Evolutionary conservation across 1,140 invertebrate genomes (phyloP).

Genomic region (Bradynema listronoti): DNA sequence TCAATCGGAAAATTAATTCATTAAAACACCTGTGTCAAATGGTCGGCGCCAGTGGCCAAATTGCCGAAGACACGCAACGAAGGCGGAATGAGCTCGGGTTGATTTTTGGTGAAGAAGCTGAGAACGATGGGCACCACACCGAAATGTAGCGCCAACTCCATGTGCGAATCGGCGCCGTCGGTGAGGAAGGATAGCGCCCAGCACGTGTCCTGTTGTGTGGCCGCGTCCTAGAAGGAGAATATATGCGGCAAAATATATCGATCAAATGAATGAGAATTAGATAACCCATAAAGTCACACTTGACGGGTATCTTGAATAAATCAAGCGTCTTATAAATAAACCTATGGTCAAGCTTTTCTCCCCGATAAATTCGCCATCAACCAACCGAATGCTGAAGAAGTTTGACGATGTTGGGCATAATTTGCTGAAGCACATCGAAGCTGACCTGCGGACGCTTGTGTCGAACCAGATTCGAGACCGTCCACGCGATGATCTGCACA

Average conservation of each 20-base stretch:
- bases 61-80: slow-evolving; percentile 36
- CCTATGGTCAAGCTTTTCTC: no score
- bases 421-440: neutral
- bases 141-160: slow-evolving; percentile 6
- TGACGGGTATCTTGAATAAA: no score
- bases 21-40: slow-evolving; percentile 21
- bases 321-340: no score
- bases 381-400: slow-evolving; percentile 20
- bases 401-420: slow-evolving; percentile 17
- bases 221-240: no score
- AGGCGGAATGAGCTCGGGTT: slow-evolving; percentile 23
- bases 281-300: no score
- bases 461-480: slow-evolving; percentile 32
- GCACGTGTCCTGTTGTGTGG: slow-evolving; percentile 17
- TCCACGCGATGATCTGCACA: slow-evolving; percentile 33
- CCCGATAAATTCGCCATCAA: no score
- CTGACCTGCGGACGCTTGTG: slow-evolving; percentile 33
- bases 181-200: slow-evolving; percentile 44
- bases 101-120: slow-evolving; percentile 10
- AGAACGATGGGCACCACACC: slow-evolving; percentile 10
- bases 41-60: slow-evolving; percentile 34
- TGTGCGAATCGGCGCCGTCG: slow-evolving; percentile 35
- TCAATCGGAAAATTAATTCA: neutral
- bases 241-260: no score
- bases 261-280: no score